A percentile compares a stretch with the other conserved stretches of the same genome.
phyloP scores from a whole-genome alignment of 1,140 invertebrate species.

The Bombyx mori region ASM3026992v2 NC_085118.1:6448001-6448500 shows the following conservation, averaged over 20 bases:
- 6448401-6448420: slow-evolving; percentile 8
- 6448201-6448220: slow-evolving; percentile 13
- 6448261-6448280: neutral
- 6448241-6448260: neutral
- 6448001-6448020: neutral
- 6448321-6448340: slow-evolving; percentile 11
- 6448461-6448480: slow-evolving; percentile 14
- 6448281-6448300: neutral
- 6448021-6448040: too few relatives aligned
- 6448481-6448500: slow-evolving; percentile 16
- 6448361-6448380: slow-evolving; percentile 5
- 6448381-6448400: slow-evolving; percentile 4
- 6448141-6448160: neutral
- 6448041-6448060: too few relatives aligned
- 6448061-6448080: too few relatives aligned
- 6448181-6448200: slow-evolving; percentile 8
- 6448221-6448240: slow-evolving; percentile 10
- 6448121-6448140: slow-evolving; percentile 15
- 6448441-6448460: slow-evolving; percentile 15
- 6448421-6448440: slow-evolving; percentile 6
- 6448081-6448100: too few relatives aligned
- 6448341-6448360: slow-evolving; percentile 11
- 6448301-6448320: neutral
- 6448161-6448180: neutral
- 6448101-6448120: neutral